Percentiles rank a stretch among this genome's conserved stretches.
Evolutionary conservation across 2,888 invertebrate genomes (phyloP).

Genomic region (Zeuzera pyrina): DNA sequence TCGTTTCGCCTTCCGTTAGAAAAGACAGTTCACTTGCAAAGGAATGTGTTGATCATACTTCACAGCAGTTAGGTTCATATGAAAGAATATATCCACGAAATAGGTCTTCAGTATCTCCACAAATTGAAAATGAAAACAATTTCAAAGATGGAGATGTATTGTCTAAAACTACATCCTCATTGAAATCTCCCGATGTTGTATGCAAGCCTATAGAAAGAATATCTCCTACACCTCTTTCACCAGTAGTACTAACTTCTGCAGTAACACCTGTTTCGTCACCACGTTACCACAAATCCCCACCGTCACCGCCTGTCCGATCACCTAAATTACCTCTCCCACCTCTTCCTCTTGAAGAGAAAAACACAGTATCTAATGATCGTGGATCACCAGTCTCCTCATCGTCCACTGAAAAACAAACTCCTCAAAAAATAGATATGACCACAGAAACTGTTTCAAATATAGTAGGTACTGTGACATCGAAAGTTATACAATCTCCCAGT

Average conservation of each 20-base stretch:
- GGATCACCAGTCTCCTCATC: slow-evolving; percentile 17
- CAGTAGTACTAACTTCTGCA: slow-evolving; percentile 20
- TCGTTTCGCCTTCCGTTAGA: slow-evolving; percentile 32
- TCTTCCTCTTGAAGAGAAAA: slow-evolving; percentile 22
- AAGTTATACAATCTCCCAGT: not conserved
- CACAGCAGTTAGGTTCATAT: slow-evolving; percentile 21
- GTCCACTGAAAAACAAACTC: no score
- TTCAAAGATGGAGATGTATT: slow-evolving; percentile 24
- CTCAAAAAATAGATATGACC: no score
- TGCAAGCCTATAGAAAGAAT: slow-evolving; percentile 29
- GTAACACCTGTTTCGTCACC: slow-evolving; percentile 26
- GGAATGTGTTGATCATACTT: slow-evolving; percentile 23
- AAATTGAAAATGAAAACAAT: slow-evolving; percentile 26
- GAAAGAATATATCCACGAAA: slow-evolving; percentile 32
- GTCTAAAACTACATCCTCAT: slow-evolving; percentile 20
- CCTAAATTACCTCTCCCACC: slow-evolving; percentile 32
- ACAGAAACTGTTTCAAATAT: not conserved
- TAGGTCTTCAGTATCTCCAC: slow-evolving; percentile 35
- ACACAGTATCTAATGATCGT: slow-evolving; percentile 25
- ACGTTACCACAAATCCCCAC: slow-evolving; percentile 42
- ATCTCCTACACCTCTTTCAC: slow-evolving; percentile 27
- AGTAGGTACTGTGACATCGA: not conserved
- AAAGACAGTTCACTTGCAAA: slow-evolving; percentile 39
- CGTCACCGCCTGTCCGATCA: slow-evolving; percentile 42
- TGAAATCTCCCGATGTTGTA: slow-evolving; percentile 26